Evolutionary conservation across 2,888 invertebrate species (phyloP).

Genomic region (Podabrus alpinus): DNA sequence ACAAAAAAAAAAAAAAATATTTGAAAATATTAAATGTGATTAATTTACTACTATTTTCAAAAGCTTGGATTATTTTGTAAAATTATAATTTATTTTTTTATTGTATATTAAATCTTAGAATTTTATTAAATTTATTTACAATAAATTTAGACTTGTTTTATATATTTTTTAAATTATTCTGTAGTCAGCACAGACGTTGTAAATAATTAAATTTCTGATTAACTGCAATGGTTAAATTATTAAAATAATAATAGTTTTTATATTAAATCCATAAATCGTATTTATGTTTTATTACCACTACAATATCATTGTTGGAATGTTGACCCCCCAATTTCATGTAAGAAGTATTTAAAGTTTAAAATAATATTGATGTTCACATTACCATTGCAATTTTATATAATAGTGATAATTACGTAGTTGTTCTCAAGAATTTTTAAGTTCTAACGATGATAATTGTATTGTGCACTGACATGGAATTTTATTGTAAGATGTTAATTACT

Average conservation of each 20-base stretch:
- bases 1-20: not conserved
- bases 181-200: conserved; percentile 14
- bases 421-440: conserved; percentile 15
- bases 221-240: conserved; percentile 19
- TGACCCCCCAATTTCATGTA: conserved; percentile 11
- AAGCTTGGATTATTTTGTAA: not conserved
- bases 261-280: conserved; percentile 7
- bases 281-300: conserved; percentile 22
- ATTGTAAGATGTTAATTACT: conserved; percentile 40
- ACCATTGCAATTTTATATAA: conserved; percentile 21
- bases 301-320: conserved; percentile 27
- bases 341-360: conserved; percentile 9
- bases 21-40: not conserved
- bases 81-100: conserved; percentile 14
- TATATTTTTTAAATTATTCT: not conserved
- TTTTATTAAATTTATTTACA: conserved; percentile 4
- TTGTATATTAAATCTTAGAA: not conserved
- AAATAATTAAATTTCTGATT: conserved; percentile 20
- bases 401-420: conserved; percentile 6
- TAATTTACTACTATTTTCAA: not conserved
- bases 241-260: conserved; percentile 18
- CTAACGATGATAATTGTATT: conserved; percentile 21
- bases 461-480: conserved; percentile 22
- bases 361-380: conserved; percentile 19
- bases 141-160: not conserved